Conservation (phyloP, 1,140 invertebrate genomes). For the Arion vulgaris region DNA sequence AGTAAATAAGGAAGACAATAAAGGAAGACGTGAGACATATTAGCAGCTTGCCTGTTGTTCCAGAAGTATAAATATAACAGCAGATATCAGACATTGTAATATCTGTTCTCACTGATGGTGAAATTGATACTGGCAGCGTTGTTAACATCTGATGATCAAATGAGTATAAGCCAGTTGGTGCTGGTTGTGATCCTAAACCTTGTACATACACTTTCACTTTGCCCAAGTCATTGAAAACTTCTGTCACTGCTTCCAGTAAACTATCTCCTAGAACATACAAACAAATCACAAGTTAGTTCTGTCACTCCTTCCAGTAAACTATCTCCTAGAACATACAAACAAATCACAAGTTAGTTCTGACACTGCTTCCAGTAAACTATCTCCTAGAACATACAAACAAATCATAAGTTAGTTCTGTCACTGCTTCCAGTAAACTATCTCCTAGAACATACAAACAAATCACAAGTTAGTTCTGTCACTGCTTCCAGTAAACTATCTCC, state of each 20-base stretch:
- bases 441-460: too few relatives aligned
- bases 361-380: too few relatives aligned
- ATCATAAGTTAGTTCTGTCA: too few relatives aligned
- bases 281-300: too few relatives aligned
- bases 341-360: too few relatives aligned
- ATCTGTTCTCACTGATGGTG: neutral
- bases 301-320: too few relatives aligned
- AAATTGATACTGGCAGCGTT: constrained; percentile 20
- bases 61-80: neutral
- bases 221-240: constrained; percentile 45
- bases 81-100: neutral
- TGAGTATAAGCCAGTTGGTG: constrained; percentile 14
- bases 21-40: neutral
- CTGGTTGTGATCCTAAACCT: constrained; percentile 30
- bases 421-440: too few relatives aligned
- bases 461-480: too few relatives aligned
- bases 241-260: constrained; percentile 50
- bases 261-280: constrained; percentile 41
- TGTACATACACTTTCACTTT: constrained; percentile 52
- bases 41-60: neutral
- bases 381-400: too few relatives aligned
- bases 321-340: too few relatives aligned
- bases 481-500: too few relatives aligned
- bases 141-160: constrained; percentile 25
- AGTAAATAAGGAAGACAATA: too few relatives aligned